phyloP scores from a whole-genome alignment of 2,888 invertebrate genomes.

The Noctua fimbriata region DNA sequence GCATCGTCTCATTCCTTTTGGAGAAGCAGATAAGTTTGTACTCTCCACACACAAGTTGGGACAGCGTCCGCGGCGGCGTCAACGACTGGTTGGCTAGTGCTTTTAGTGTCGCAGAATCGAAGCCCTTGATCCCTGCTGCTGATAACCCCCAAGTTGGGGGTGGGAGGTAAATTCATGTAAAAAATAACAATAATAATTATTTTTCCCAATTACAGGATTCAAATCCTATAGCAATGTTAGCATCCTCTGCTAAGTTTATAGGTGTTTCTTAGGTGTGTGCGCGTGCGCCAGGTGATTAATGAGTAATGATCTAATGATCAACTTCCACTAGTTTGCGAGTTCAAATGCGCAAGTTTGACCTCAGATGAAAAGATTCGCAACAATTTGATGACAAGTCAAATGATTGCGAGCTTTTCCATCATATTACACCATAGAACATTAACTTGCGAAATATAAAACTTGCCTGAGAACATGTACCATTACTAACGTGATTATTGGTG shows the following conservation, averaged over 20 bases:
- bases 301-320: slow-evolving; percentile 2
- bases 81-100: slow-evolving; percentile 97
- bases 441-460: slow-evolving; percentile 16
- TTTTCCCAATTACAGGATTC: background rate
- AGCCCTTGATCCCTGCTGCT: slow-evolving; percentile 80
- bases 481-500: background rate
- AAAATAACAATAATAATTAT: background rate
- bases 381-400: background rate
- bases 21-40: slow-evolving; percentile 96
- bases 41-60: slow-evolving; percentile 98
- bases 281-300: background rate
- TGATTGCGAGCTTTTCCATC: slow-evolving; percentile 5
- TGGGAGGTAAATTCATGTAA: slow-evolving; percentile 81
- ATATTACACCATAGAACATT: slow-evolving; percentile 10
- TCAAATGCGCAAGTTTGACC: slow-evolving; percentile 23
- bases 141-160: slow-evolving; percentile 85
- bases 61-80: slow-evolving; percentile 95
- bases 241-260: background rate
- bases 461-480: background rate
- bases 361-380: background rate
- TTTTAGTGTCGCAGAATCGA: slow-evolving; percentile 86
- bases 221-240: slow-evolving; percentile 2
- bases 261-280: background rate
- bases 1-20: slow-evolving; percentile 94
- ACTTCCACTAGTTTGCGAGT: background rate